Base-by-base conservation (phyloP, 2,797 vertebrate species). In the Rallus crepitans region DNA sequence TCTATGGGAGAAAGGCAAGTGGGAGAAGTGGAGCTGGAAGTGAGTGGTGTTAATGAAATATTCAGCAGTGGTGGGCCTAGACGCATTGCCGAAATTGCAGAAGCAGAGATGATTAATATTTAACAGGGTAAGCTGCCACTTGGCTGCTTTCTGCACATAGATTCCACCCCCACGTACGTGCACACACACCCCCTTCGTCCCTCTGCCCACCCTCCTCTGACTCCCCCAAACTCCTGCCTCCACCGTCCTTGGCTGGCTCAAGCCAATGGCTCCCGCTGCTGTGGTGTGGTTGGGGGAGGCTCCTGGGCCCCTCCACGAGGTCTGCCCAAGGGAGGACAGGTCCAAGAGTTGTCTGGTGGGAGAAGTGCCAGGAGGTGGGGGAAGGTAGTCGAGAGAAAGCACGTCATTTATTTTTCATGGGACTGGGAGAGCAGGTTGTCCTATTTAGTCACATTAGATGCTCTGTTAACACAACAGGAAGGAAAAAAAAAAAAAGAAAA, bases 391-490 rank as follows among this genome's bases (percentile, higher is more conserved):
- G 2, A 93, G 95, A 95, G 88, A 95, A 97, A 97, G 94, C 87
- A 73, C 90, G 20, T 97, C 95, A 98, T 98, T 90, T 94, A 97
- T 98, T 97, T 98, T 98, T 98, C 92, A 98, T 98, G 96, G 91
- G 92, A 76, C 91, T 92, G 94, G 95, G 95, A 97, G 97, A 97
- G 96, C 94, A 95, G 96, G 96, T 97, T 98, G 97, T 98, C 97
- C 98, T 98, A 98, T 98, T 98, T 98, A 98, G 98, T 97, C 97
- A 96, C 98, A 98, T 98, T 98, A 98, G 97, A 97, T 97, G 98
- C 97, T 97, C 97, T 98, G 97, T 98, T 98, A 98, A 98, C 97
- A 97, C 97, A 98, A 98, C 97, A 97, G 97, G 89, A 89, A 80
- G 28, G 6, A n/a, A n/a, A 53, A 47, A 53, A 92, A 73, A 81